phyloP scores from a whole-genome alignment of 2,888 invertebrate species.

The Dendrolimus houi region DNA sequence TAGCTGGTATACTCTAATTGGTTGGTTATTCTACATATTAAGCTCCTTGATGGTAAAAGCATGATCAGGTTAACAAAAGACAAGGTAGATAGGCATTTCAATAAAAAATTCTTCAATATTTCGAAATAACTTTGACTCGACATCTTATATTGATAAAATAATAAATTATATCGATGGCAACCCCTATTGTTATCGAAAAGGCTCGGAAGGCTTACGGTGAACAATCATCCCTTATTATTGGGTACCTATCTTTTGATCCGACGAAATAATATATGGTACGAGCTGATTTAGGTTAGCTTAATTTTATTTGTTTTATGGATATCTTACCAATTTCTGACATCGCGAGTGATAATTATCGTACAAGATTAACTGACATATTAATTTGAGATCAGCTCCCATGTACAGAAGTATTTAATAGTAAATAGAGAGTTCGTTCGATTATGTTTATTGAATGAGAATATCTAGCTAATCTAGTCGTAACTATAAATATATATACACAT shows the following conservation, averaged over 20 bases:
- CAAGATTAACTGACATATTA: neutral
- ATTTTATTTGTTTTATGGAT: neutral
- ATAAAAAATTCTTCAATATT: neutral
- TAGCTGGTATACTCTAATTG: no score
- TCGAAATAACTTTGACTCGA: neutral
- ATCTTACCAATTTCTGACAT: neutral
- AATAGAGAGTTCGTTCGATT: no score
- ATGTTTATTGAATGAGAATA: no score
- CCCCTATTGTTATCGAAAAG: constrained; percentile 20
- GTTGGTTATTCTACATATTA: no score
- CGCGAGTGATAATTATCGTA: neutral
- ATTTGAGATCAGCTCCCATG: neutral
- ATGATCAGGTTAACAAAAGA: no score
- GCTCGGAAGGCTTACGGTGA: constrained; percentile 19
- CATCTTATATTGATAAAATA: constrained; percentile 2
- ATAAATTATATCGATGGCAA: constrained; percentile 19
- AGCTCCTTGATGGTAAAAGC: no score
- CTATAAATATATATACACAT: no score
- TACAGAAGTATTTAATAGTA: no score
- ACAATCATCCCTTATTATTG: constrained; percentile 34
- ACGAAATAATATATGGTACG: constrained; percentile 25
- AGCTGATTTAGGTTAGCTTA: constrained; percentile 7
- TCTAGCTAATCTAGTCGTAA: no score
- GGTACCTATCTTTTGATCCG: constrained; percentile 19
- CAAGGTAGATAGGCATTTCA: no score